A percentile compares a stretch with the other conserved stretches of the same genome.
These are phyloP conservation scores for Pipistrellus pygmaeus DNA, from an alignment of 2,797 vertebrate species.

Conservation along the genomic window DNA sequence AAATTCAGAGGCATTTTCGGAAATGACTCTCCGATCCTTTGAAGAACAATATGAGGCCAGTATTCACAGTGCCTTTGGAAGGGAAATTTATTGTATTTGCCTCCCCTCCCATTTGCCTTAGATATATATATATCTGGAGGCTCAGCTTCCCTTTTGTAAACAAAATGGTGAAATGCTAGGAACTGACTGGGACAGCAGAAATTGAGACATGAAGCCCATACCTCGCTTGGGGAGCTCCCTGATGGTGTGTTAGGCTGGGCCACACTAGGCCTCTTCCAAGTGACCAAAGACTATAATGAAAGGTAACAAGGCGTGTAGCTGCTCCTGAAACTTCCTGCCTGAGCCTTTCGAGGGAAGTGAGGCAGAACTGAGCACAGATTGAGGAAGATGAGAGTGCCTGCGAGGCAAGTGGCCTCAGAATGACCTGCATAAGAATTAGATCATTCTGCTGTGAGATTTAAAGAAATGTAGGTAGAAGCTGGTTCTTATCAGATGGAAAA, in stretches of 20 bases:
- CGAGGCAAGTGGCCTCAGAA: not conserved
- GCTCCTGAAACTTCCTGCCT: not conserved
- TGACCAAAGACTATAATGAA: not conserved
- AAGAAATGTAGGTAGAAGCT: not conserved
- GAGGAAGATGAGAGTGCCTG: not conserved
- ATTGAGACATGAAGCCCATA: not conserved
- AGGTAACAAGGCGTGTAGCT: not conserved
- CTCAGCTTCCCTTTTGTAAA: not conserved
- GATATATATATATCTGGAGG: not conserved
- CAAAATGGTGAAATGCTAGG: not conserved
- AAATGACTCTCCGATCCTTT: not conserved
- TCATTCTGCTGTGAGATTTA: not conserved
- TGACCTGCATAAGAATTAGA: not conserved
- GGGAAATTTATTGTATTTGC: not conserved
- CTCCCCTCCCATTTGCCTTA: not conserved
- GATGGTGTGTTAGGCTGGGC: not conserved
- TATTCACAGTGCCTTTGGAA: not conserved
- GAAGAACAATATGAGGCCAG: not conserved
- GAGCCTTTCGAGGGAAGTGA: not conserved
- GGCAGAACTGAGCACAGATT: not conserved
- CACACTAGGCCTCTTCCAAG: not conserved
- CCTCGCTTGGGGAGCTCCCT: not conserved
- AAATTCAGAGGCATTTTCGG: not conserved
- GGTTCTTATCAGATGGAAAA: not conserved
- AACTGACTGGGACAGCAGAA: not conserved